Base-by-base conservation (phyloP, 2,888 invertebrate species). In the Sinopyrophorus schimmeli region DNA sequence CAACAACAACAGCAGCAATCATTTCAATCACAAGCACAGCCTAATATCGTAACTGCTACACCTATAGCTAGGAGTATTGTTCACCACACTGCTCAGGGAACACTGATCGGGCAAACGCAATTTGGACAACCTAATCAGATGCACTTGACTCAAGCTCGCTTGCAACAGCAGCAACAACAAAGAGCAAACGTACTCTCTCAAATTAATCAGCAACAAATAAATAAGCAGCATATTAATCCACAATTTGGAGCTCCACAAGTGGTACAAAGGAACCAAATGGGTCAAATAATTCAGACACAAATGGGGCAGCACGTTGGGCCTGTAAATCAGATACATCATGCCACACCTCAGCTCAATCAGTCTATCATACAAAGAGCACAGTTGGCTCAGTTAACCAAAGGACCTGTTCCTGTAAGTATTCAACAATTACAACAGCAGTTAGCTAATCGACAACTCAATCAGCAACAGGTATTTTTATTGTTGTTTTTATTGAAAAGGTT, bases 51-150 rank as follows among this genome's bases (percentile, higher is more conserved):
- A 14, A 24, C 47, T 1, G 47, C 48, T 2, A 51, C 62, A 35
- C 70, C 69, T 43, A 58, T 69, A 10, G 70, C 70, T 4, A 62
- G 69, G 30, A 68, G 67, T 53, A 62, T 72, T 23, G 74, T 75
- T 3, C 75, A 75, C 50, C 69, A 75, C 54, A 60, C 69, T 3
- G 66, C 69, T 3, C 60, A 59, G 41, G 53, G 54, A 9, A 51
- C 54, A 4, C 26, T 56, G 5, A 48, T 53, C 3, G 35, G 27
- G 7, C 51, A 51, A 31, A 35, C 53, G 4, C 31, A 37, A 24
- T 42, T 49, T 28, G 47, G 15, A 9, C 47, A 47, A 23, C 38
- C 47, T 4, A 34, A 40, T 1, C 58, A 48, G 47, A 52, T 61
- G 46, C 55, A 52, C 21, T 62, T 63, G 5, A 67, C 67, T 10